A percentile compares a stretch with the other conserved stretches of the same genome.
phyloP scores from a whole-genome alignment of 1,140 invertebrate species.

The Melipona quadrifasciata region DNA sequence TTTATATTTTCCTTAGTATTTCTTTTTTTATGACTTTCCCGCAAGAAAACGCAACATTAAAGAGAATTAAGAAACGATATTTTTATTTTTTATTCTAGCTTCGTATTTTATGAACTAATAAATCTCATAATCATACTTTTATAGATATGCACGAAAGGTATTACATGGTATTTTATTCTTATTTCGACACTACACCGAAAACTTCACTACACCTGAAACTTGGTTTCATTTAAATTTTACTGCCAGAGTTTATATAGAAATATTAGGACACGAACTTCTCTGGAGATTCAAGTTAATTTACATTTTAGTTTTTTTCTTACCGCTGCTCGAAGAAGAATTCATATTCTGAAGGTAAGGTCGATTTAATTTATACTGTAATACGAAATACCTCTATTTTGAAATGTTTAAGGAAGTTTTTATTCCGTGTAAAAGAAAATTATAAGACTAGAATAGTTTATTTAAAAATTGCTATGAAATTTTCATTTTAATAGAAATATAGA shows the following conservation, averaged over 20 bases:
- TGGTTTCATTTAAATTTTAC: constrained; percentile 44
- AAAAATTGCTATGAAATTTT: neutral
- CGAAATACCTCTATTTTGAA: constrained; percentile 5
- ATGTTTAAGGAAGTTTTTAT: too few species aligned
- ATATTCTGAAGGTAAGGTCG: neutral
- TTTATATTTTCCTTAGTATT: neutral
- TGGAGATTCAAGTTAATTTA: constrained; percentile 38
- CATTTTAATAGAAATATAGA: neutral
- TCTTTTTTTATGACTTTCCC: neutral
- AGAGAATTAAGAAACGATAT: neutral
- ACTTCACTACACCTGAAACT: too few species aligned
- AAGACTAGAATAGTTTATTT: neutral
- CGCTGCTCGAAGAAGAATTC: constrained; percentile 6
- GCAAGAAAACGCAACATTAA: neutral
- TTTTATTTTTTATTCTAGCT: neutral
- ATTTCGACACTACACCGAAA: constrained; percentile 3
- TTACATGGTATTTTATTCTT: constrained; percentile 30
- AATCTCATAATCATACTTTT: neutral
- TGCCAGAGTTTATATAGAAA: constrained; percentile 39
- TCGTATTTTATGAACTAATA: neutral
- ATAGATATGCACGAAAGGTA: neutral
- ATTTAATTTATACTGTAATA: constrained; percentile 16
- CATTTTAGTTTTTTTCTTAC: constrained; percentile 28
- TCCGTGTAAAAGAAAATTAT: too few species aligned
- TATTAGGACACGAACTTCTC: constrained; percentile 37